Base-by-base conservation (phyloP, 2,113 vertebrate genomes). In the Lophotis ruficrista region DNA sequence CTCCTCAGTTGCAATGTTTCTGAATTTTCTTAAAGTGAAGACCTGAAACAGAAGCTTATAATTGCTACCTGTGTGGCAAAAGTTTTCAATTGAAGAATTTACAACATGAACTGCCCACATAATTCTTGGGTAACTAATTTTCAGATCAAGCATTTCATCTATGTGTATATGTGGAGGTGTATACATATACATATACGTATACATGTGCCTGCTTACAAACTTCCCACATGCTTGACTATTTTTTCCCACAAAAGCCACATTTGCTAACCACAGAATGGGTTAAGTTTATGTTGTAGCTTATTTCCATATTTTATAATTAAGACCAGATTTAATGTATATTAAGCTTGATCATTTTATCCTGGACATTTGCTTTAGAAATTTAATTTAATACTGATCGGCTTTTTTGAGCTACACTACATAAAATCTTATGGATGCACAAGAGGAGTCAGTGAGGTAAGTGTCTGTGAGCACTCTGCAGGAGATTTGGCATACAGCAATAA, bases 371-470 rank as follows among this genome's bases (percentile, higher is more conserved):
- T 84, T 83, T 92, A 83, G 19, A 86, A 96, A 89, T 76, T 61
- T 87, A 87, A 57, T 88, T 70, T 75, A 87, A 71, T 78, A 75
- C 43, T 75, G 72, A 71, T 62, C 78, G 0, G 5, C 8, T 78
- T 93, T 93, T 95, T 88, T 89, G 90, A 83, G 68, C 68, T 68
- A 48, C 16, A 4, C 64, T 83, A 35, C 1, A 2, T 66, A 43
- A 88, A 88, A 17, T 83, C 35, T 64, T 68, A 75, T 9, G 57
- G 48, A 75, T 45, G 69, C 65, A 71, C 60, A 60, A 62, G 69
- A 68, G 77, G 83, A 95, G 92, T 94, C 92, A 89, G 62, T 88
- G 92, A 92, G 70, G 80, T 93, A 72, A 92, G 43, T 31, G 48
- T 56, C 56, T 87, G 38, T 84, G 89, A 92, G 56, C 65, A 60